These are phyloP conservation scores for Oceanodroma tethys DNA, from an alignment of 2,113 vertebrate species.

Conservation along the genomic window DNA sequence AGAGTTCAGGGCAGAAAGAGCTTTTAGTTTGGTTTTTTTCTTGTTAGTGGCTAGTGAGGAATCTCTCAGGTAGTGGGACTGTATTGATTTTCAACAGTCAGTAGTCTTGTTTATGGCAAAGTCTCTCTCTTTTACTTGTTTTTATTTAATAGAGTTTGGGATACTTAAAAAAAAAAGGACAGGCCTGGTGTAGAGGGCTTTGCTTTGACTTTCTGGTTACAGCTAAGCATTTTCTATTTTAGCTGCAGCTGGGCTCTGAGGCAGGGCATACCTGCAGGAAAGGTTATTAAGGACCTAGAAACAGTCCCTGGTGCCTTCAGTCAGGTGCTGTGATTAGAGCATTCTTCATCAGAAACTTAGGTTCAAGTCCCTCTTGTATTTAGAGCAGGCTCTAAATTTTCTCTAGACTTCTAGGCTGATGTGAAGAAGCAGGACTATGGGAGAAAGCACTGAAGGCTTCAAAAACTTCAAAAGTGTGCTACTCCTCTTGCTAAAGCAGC, in stretches of 20 bases:
- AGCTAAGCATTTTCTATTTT: neutral
- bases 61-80: neutral
- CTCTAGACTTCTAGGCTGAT: neutral
- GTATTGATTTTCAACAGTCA: neutral
- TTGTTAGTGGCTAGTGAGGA: accelerated
- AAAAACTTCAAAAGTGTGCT: neutral
- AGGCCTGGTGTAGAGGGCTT: neutral
- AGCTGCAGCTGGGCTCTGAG: neutral
- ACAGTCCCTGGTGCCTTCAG: neutral
- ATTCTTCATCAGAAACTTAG: neutral
- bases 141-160: accelerated
- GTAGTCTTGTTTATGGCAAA: neutral
- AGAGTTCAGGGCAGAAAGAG: accelerated
- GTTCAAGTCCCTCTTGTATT: neutral
- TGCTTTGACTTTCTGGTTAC: neutral
- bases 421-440: neutral
- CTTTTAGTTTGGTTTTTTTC: neutral
- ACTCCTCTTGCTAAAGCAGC: neutral
- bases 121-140: accelerated
- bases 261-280: too few relatives aligned
- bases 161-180: neutral
- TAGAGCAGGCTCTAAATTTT: neutral
- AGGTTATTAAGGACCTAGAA: neutral
- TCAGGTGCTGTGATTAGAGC: neutral
- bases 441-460: neutral